These are phyloP conservation scores for Ormia ochracea DNA, from an alignment of 2,888 invertebrate species.

Conservation along the genomic window DNA sequence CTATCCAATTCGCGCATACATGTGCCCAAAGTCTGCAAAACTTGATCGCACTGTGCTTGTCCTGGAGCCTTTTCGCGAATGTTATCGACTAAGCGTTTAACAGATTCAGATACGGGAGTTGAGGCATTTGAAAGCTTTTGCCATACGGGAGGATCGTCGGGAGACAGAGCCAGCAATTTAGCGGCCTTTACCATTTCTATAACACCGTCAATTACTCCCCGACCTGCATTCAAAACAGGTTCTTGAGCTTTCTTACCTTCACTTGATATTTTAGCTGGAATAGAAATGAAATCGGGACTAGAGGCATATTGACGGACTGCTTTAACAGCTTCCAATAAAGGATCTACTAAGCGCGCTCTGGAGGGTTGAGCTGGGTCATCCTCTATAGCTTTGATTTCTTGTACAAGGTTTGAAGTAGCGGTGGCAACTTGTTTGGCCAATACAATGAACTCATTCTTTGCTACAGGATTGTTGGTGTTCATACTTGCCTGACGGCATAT, in stretches of 20 bases:
- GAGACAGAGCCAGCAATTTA: conserved; percentile 90
- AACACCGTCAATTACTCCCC: conserved; percentile 87
- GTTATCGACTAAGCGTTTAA: conserved; percentile 94
- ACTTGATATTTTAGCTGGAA: conserved; percentile 92
- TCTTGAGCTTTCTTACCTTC: conserved; percentile 90
- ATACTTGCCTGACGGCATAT: conserved; percentile 95
- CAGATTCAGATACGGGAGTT: conserved; percentile 96
- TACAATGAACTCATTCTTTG: conserved; percentile 97
- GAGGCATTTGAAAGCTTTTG: conserved; percentile 95
- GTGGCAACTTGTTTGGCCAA: conserved; percentile 98
- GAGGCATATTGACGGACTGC: conserved; percentile 94
- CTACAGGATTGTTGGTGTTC: conserved; percentile 91
- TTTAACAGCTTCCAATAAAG: conserved; percentile 93
- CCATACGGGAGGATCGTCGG: conserved; percentile 95
- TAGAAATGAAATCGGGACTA: conserved; percentile 93
- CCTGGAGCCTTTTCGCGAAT: conserved; percentile 97
- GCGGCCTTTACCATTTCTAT: conserved; percentile 94
- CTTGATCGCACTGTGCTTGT: conserved; percentile 93
- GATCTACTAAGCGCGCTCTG: conserved; percentile 84
- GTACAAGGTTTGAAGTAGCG: conserved; percentile 94
- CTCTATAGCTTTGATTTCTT: conserved; percentile 94
- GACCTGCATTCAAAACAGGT: conserved; percentile 90
- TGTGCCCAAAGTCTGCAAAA: conserved; percentile 85
- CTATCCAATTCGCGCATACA: conserved; percentile 90
- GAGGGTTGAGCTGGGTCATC: conserved; percentile 87